Conservation (phyloP, 2,797 vertebrate genomes). For the Cichlasoma orientale region DNA sequence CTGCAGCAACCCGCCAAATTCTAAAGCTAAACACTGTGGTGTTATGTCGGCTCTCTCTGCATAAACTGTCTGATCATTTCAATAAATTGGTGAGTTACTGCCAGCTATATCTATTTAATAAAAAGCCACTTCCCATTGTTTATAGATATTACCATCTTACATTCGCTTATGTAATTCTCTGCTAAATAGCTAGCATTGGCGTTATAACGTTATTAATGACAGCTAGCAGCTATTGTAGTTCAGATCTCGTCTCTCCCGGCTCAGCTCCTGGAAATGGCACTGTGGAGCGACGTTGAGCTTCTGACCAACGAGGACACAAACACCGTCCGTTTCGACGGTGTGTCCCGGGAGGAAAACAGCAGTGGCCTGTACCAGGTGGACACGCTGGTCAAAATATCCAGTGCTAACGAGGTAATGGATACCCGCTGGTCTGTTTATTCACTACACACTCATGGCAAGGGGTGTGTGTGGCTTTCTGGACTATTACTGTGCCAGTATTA, state of each 20-base stretch:
- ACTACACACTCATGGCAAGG: not conserved
- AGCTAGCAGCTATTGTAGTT: not conserved
- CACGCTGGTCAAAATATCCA: constrained; percentile 86
- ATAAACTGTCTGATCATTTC: not conserved
- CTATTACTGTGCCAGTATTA: not conserved
- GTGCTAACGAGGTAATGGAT: constrained; percentile 83
- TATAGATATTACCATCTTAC: not conserved
- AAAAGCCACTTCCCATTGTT: not conserved
- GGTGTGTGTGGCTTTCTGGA: not conserved
- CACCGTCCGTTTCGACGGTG: constrained; percentile 78
- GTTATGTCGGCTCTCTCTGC: not conserved
- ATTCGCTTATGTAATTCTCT: not conserved
- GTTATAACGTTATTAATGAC: not conserved
- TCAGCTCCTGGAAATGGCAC: constrained; percentile 57
- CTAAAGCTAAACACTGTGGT: constrained; percentile 14
- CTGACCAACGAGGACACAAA: constrained; percentile 90
- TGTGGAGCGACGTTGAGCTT: constrained; percentile 93
- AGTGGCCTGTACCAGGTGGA: constrained; percentile 91
- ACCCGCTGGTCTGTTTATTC: no score
- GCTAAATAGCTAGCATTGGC: not conserved
- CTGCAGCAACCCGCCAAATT: constrained; percentile 67
- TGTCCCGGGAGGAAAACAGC: constrained; percentile 81
- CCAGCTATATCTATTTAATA: not conserved
- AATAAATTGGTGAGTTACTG: constrained; percentile 6
- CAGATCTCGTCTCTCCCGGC: not conserved